Evolutionary conservation across 2,113 vertebrate species (phyloP).

Genomic region (Sorex fumeus): DNA sequence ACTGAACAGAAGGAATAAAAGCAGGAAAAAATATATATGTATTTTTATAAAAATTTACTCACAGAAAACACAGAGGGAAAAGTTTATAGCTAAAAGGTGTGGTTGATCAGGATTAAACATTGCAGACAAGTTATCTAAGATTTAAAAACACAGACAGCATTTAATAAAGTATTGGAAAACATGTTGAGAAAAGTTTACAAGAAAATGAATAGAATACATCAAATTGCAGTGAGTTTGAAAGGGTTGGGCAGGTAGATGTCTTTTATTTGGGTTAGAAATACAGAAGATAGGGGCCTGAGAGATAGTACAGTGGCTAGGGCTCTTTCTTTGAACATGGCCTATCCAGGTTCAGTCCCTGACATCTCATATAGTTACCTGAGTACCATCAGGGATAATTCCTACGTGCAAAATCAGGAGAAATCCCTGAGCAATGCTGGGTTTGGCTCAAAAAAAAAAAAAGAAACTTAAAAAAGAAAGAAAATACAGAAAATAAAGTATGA

Average conservation of each 20-base stretch:
- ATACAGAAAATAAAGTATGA: too few relatives aligned
- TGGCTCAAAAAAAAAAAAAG: too few relatives aligned
- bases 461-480: too few relatives aligned
- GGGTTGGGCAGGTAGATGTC: background rate
- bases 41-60: background rate
- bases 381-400: too few relatives aligned
- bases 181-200: background rate
- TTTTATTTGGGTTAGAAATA: background rate
- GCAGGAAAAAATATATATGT: background rate
- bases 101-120: background rate
- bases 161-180: background rate
- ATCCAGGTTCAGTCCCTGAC: too few relatives aligned
- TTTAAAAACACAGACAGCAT: background rate
- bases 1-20: background rate
- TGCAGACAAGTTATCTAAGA: background rate
- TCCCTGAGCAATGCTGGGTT: too few relatives aligned
- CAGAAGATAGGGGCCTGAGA: background rate
- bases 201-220: background rate
- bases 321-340: too few relatives aligned
- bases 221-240: background rate
- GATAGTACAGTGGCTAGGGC: too few relatives aligned
- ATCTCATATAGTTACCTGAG: too few relatives aligned
- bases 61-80: background rate
- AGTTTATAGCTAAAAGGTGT: background rate
- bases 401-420: too few relatives aligned